Conservation (phyloP, 2,113 vertebrate genomes). For the Pseudopodoces humilis region DNA sequence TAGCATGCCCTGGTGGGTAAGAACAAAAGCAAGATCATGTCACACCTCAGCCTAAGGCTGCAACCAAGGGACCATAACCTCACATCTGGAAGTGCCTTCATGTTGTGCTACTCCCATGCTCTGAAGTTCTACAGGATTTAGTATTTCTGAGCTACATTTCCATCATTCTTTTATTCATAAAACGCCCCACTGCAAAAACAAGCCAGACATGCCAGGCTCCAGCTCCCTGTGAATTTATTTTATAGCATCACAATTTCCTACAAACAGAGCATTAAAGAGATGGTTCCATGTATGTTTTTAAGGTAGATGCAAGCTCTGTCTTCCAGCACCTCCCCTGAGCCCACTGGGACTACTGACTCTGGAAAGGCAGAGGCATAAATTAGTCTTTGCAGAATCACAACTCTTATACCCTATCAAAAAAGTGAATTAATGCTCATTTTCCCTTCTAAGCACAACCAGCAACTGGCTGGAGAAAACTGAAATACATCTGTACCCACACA, state of each 20-base stretch:
- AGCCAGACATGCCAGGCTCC: not conserved
- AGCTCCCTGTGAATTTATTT: not conserved
- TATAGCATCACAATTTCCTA: not conserved
- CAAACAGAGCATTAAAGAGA: not conserved
- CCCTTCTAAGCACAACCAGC: not conserved
- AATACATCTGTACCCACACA: not conserved
- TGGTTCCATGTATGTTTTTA: not conserved
- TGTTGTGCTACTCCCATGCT: not conserved
- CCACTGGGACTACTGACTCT: not conserved
- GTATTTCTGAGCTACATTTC: not conserved
- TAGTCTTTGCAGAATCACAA: not conserved
- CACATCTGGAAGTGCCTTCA: not conserved
- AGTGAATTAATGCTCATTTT: not conserved
- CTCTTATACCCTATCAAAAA: not conserved
- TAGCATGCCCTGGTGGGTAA: not conserved
- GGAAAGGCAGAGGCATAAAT: not conserved
- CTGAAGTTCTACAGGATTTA: not conserved
- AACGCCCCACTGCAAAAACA: not conserved
- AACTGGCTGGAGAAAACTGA: not conserved
- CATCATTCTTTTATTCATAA: not conserved
- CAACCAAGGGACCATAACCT: not conserved
- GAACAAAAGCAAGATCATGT: not conserved
- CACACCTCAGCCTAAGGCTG: not conserved
- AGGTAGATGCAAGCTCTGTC: not conserved
- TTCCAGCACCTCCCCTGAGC: not conserved